Base-by-base conservation (phyloP, 2,888 invertebrate genomes). In the Choreutis nemorana region DNA sequence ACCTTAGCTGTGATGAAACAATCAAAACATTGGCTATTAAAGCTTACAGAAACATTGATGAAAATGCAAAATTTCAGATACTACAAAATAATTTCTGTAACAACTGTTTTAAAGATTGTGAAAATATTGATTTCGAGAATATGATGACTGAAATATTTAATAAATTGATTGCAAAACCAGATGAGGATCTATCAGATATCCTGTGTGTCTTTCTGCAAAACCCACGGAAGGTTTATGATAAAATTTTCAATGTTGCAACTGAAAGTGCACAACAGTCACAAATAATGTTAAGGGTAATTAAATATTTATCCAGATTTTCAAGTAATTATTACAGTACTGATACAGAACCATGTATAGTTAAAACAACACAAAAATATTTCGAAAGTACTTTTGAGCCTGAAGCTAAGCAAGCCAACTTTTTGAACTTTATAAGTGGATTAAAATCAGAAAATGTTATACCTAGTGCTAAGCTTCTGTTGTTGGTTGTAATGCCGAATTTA, bases 401-500 rank as follows among this genome's bases (percentile, higher is more conserved):
- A 26, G 35, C 31, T 2, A 53, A 56, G 18, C 48, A 52, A 39
- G 41, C 46, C 9, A 65, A 66, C 44, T 57, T 63, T 33, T 45
- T 70, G 8, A 50, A 44, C 21, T 75, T 75, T 43, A 36, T 72
- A 14, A 44, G 45, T 37, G 49, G 45, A 13, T 39, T 78, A 14
- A 75, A 71, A 41, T 45, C 38, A 21, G 30, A 35, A 15, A 40
- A 53, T 12, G 49, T 62, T 26, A 47, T 75, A 24, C 38, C 61
- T 7, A 57, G 50, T 15, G 41, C 56, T 7, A 62, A 66, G 29
- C 41, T 77, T 16, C 45, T 77, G 13, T 40, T 73, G 23, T 43
- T 64, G 11, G 52, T 73, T 23, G 52, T 72, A 2, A 73, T 77
- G 72, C 71, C 75, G 3, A 55, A 56, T 33, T 45, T 75, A 28